Conservation (phyloP, 1,140 invertebrate species). For the Drosophila lacertosa region DNA sequence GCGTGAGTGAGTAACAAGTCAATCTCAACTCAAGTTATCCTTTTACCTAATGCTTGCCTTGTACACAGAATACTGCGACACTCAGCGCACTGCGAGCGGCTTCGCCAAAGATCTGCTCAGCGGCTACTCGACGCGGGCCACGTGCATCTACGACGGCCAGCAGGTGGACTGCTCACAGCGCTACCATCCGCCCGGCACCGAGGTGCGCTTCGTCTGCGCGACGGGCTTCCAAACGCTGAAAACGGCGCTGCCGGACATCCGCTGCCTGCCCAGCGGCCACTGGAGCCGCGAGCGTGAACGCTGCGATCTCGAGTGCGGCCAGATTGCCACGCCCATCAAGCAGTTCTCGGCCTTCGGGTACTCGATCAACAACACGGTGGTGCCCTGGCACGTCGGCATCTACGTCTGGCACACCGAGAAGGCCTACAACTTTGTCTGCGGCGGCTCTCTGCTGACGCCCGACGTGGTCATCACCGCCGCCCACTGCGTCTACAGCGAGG, state of each 20-base stretch:
- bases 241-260: slow-evolving; percentile 35
- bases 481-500: slow-evolving; percentile 64
- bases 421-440: slow-evolving; percentile 84
- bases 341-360: slow-evolving; percentile 51
- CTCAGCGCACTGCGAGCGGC: slow-evolving; percentile 20
- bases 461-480: slow-evolving; percentile 70
- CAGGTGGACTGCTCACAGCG: slow-evolving; percentile 35
- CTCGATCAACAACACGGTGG: slow-evolving; percentile 57
- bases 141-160: slow-evolving; percentile 46
- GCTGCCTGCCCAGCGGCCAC: slow-evolving; percentile 49
- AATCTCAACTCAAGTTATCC: background rate
- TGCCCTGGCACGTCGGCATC: slow-evolving; percentile 86
- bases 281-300: slow-evolving; percentile 52
- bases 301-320: slow-evolving; percentile 64
- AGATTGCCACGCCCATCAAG: slow-evolving; percentile 61
- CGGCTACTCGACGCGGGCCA: slow-evolving; percentile 60
- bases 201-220: slow-evolving; percentile 58
- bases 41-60: no score
- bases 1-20: slow-evolving; percentile 61
- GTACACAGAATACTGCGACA: slow-evolving; percentile 61
- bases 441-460: slow-evolving; percentile 83
- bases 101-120: slow-evolving; percentile 20
- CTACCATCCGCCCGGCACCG: slow-evolving; percentile 58
- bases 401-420: slow-evolving; percentile 73
- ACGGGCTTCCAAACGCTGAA: slow-evolving; percentile 45